These are phyloP conservation scores for Heteromyza rotundicornis DNA, from an alignment of 2,888 invertebrate genomes.

Conservation along the genomic window DNA sequence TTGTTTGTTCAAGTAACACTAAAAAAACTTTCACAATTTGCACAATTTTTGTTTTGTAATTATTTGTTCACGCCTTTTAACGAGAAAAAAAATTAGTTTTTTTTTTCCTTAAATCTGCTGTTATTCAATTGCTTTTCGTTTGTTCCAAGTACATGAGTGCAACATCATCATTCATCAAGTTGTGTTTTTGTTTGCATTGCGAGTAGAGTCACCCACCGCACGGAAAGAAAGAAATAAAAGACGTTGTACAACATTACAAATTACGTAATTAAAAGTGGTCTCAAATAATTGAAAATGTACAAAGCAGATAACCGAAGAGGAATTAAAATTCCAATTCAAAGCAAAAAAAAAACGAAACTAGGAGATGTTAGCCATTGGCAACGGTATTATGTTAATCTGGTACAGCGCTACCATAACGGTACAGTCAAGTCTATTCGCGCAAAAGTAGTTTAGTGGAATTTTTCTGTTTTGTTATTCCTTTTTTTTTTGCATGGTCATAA, in stretches of 20 bases:
- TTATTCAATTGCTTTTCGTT: neutral
- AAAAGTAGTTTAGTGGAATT: neutral
- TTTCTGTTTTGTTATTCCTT: too few species aligned
- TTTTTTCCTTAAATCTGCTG: neutral
- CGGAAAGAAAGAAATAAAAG: neutral
- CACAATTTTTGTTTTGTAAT: neutral
- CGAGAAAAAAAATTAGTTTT: neutral
- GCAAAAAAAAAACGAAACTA: neutral
- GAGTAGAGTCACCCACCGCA: neutral
- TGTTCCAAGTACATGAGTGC: neutral
- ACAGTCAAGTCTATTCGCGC: neutral
- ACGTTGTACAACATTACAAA: neutral
- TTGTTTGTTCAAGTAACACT: neutral
- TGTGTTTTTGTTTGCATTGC: too few species aligned
- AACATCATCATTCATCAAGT: too few species aligned
- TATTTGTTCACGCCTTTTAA: too few species aligned
- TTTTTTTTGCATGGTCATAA: neutral
- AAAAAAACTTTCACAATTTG: conserved; percentile 4
- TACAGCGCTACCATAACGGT: too few species aligned
- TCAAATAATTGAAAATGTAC: neutral
- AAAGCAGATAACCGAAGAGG: neutral
- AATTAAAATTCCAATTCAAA: too few species aligned
- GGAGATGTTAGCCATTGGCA: neutral
- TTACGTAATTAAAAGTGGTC: neutral
- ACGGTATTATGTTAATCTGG: neutral